Conservation (phyloP, 92 coral and sea anemone species). For the Galaxea fascicularis region DNA sequence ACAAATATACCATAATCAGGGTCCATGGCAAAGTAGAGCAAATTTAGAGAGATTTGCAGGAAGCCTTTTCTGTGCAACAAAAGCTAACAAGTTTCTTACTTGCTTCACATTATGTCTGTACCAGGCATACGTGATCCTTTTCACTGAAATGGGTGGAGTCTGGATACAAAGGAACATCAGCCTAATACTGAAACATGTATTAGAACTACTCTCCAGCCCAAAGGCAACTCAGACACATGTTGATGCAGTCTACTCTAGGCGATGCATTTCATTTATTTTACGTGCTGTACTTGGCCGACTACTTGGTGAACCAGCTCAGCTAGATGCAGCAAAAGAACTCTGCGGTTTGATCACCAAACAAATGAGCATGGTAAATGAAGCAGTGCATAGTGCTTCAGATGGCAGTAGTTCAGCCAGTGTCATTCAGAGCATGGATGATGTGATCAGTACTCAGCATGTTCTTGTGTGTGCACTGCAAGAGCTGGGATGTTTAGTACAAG, state of each 20-base stretch:
- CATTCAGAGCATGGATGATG: conserved; percentile 88
- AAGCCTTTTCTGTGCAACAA: too few relatives aligned
- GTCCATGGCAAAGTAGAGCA: too few relatives aligned
- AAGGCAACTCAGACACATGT: conserved; percentile 99
- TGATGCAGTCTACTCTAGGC: conserved; percentile 97
- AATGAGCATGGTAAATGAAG: conserved; percentile 85
- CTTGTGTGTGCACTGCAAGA: conserved; percentile 97
- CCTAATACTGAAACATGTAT: conserved; percentile 85
- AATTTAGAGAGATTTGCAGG: too few relatives aligned
- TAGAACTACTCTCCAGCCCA: conserved; percentile 92
- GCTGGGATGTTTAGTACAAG: conserved; percentile 92
- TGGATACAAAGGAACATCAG: conserved; percentile 94
- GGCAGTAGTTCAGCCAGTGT: conserved; percentile 58
- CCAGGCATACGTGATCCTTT: conserved; percentile 93
- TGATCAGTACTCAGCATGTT: conserved; percentile 93
- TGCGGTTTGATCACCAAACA: conserved; percentile 88
- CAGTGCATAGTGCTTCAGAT: conserved; percentile 75
- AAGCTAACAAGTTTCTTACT: too few relatives aligned
- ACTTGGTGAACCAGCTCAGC: conserved; percentile 96
- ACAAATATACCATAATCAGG: too few relatives aligned
- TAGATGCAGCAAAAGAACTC: conserved; percentile 94
- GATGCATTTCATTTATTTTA: conserved; percentile 92
- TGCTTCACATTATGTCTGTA: neutral
- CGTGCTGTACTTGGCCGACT: conserved; percentile 93
- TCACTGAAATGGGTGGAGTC: conserved; percentile 97